Conservation (phyloP, 2,113 vertebrate genomes). For the Vidua chalybeata region DNA sequence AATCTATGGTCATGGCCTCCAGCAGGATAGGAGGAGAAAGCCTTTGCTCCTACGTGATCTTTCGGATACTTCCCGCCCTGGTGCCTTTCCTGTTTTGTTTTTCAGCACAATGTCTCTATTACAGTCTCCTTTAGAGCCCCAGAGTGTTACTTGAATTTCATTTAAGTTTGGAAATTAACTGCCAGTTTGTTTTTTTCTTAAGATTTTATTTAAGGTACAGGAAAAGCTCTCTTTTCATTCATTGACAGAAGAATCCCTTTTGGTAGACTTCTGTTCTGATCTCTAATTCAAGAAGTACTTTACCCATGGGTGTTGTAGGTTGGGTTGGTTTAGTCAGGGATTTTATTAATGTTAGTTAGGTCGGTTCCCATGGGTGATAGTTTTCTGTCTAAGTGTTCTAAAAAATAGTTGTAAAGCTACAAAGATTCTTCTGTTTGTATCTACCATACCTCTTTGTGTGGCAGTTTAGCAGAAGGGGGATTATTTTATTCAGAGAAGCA, state of each 20-base stretch:
- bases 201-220: neutral
- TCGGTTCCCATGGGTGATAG: neutral
- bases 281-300: neutral
- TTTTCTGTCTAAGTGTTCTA: neutral
- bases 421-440: neutral
- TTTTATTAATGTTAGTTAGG: too few species aligned
- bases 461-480: neutral
- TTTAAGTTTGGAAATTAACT: neutral
- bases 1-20: neutral
- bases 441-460: neutral
- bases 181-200: neutral
- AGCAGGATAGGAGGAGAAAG: neutral
- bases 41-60: neutral
- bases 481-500: neutral
- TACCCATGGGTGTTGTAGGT: neutral
- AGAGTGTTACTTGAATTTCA: neutral
- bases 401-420: neutral
- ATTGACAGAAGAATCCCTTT: neutral
- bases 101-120: neutral
- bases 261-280: neutral
- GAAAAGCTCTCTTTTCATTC: neutral
- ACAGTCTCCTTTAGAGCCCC: neutral
- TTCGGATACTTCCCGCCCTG: accelerated
- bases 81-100: neutral
- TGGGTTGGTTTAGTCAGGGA: too few species aligned